Evolutionary conservation across 2,797 vertebrate species (phyloP), one percentile per base, ranked within the genome.

Genomic region (Amniataba percoides): DNA sequence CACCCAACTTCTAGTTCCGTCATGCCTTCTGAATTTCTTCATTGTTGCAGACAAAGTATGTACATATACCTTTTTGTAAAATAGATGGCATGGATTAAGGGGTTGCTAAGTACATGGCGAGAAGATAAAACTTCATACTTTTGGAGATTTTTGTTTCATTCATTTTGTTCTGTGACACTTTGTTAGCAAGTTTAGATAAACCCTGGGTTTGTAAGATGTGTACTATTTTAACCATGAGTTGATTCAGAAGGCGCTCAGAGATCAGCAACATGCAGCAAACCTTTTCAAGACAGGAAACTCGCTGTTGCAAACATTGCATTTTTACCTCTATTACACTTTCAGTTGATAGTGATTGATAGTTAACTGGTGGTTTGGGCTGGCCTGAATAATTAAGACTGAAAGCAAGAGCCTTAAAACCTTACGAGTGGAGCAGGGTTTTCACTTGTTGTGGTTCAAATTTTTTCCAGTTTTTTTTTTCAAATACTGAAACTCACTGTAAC

Each of bases 31-130:
- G 48, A 77, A 77, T 83, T 74, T 88, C 66, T 80, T 89, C 84
- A 87, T 84, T 85, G 84, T 85, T 83, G 76, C 71, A 81, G 70
- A 84, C 65, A 85, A 80, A 67, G 80, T 77, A 64, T 79, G 55
- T 53, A 65, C 52, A 18, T 63, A 14, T 68, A 65, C 39, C 34
- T 76, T 82, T 74, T 69, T 79, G 36, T 66, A 36, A 56, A 77
- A 53, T 36, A 42, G 39, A 71, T 64, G 49, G 64, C 55, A 21
- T 63, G 13, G 15, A 43, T 74, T 12, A 42, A 69, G 36, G 21
- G 69, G 40, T 66, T 73, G 66, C 8, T 60, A 40, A 59, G 13
- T 58, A 2, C 23, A 34, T 56, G 19, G 23, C 11, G 64, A 65
- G 2, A 13, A 36, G 2, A 49, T 71, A 21, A 23, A 25, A 31